Conservation (phyloP, 2,113 vertebrate species). For the Papio anubis region DNA sequence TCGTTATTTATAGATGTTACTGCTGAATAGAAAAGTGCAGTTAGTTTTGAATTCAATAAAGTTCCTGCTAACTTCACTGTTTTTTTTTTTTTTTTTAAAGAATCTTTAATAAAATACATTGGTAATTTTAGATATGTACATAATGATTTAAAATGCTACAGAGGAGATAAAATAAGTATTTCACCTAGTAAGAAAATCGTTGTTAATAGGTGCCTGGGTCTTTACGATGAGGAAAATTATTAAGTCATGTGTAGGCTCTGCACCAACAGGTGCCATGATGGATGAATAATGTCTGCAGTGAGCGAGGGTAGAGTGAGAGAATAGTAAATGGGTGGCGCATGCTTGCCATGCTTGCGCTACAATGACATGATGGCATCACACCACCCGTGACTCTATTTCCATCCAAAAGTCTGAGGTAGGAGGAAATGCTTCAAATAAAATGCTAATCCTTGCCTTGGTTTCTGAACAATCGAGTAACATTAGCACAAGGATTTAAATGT, state of each 20-base stretch:
- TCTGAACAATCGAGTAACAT: not conserved
- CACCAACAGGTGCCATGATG: not conserved
- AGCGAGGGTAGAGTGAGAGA: no score
- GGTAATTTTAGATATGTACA: not conserved
- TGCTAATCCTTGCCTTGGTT: not conserved
- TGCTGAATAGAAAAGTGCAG: not conserved
- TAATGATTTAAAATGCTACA: not conserved
- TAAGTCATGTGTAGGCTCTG: not conserved
- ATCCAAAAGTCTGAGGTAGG: not conserved
- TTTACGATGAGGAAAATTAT: not conserved
- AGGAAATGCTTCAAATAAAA: not conserved
- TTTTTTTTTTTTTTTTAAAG: not conserved
- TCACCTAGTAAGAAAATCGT: not conserved
- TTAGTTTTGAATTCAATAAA: not conserved
- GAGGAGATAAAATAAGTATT: not conserved
- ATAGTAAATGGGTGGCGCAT: accelerated
- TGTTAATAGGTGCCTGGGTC: not conserved
- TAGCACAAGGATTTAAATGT: not conserved
- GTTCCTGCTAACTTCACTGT: not conserved
- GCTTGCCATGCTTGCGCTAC: no score
- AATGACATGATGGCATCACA: not conserved
- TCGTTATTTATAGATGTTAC: not conserved
- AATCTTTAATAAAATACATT: not conserved
- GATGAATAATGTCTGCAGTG: not conserved
- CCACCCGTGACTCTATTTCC: not conserved